A percentile compares a stretch with the other conserved stretches of the same genome.
Conservation (phyloP, 2,888 invertebrate species). For the Erebia palarica region DNA sequence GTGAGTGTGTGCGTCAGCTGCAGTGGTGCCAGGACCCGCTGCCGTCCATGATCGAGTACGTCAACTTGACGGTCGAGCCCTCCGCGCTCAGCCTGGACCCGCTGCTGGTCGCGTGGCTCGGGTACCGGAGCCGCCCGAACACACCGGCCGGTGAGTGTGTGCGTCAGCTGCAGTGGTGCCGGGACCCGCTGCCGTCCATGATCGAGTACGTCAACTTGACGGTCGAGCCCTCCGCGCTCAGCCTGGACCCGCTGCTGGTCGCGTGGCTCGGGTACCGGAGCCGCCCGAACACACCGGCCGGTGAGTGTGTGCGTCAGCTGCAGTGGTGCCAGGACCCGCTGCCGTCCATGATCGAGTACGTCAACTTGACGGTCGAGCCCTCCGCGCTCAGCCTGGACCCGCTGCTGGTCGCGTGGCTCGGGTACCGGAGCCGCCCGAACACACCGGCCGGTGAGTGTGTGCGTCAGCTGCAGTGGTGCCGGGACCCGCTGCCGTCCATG, state of each 20-base stretch:
- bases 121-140: conserved; percentile 70
- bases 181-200: conserved; percentile 36
- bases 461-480: conserved; percentile 62
- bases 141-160: conserved; percentile 36
- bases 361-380: conserved; percentile 62
- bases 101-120: conserved; percentile 84
- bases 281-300: conserved; percentile 39
- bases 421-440: conserved; percentile 70
- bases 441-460: conserved; percentile 36
- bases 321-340: conserved; percentile 55
- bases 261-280: conserved; percentile 84
- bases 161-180: conserved; percentile 62
- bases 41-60: conserved; percentile 54
- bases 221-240: conserved; percentile 59
- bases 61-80: conserved; percentile 62
- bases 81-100: conserved; percentile 80
- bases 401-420: conserved; percentile 84
- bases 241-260: conserved; percentile 85
- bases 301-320: too few species aligned
- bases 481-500: conserved; percentile 36
- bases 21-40: conserved; percentile 55
- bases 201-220: conserved; percentile 63
- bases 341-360: conserved; percentile 54
- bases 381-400: conserved; percentile 80
- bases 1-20: too few species aligned